Evolutionary conservation across 2,113 vertebrate genomes (phyloP), one percentile per base, ranked within the genome.

Genomic region (Percina caprodes): DNA sequence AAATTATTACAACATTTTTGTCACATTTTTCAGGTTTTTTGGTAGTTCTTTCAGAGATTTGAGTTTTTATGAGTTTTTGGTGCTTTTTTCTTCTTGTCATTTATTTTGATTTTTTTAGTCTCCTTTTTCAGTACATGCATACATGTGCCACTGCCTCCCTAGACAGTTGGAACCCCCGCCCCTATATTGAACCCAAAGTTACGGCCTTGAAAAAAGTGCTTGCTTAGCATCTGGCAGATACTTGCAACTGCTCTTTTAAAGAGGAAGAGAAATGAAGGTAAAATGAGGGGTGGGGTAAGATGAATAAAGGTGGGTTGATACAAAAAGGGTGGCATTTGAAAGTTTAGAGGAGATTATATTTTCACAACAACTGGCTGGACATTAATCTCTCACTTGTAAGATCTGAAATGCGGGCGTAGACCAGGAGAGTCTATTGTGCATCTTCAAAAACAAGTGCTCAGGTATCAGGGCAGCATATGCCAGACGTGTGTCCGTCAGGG

Each of bases 381-480:
- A 23, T 26, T 42, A 30, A 52, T 75, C 45, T 76, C n/a, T 26
- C 62, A 26, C 55, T 16, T 1, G 46, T 6, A 0, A 51, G 39
- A 81, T 82, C 69, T 88, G 77, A 91, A 90, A 86, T 84, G 76
- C 85, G 60, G 79, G 88, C 71, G 86, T 88, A 23, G 68, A 81
- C 81, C 68, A 46, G 83, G 61, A 65, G 30, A 77, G 73, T 60
- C 89, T 80, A 88, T 93, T 93, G 86, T 86, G 58, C 65, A 0
- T 30, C 74, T 77, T 87, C 56, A 75, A 91, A 93, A 94, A 94
- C 91, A 94, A 90, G 92, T 8, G 93, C 93, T 95, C 92, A 82
- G 89, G 92, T 95, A 88, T 94, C 95, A 75, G 75, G 10, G 70
- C 85, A 86, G 86, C 94, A 95, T 91, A 94, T 95, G 95, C 88